These are phyloP conservation scores for Aplysina aerophoba DNA, from an alignment of 37 sponge, comb jelly and placozoan species.

Conservation along the genomic window DNA sequence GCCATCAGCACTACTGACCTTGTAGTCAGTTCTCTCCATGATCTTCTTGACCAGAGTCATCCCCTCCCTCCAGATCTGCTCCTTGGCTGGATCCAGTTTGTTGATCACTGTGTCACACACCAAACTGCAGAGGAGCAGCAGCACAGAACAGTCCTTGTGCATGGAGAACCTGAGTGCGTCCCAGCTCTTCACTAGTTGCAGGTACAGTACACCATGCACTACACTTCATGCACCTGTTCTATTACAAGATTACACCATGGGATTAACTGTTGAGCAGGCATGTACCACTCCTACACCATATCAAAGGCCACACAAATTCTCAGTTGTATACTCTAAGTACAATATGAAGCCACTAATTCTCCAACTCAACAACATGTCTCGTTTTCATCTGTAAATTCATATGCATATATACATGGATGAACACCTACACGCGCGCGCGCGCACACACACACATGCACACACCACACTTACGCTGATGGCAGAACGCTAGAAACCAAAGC, in stretches of 20 bases:
- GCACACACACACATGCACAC: too few species aligned
- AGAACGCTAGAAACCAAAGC: not conserved
- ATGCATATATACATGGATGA: too few species aligned
- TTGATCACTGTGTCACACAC: slow-evolving; percentile 60
- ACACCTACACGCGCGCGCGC: too few species aligned
- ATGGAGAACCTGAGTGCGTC: not conserved
- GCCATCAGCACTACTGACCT: slow-evolving; percentile 28
- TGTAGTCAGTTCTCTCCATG: slow-evolving; percentile 36
- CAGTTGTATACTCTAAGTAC: too few species aligned
- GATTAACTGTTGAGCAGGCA: too few species aligned
- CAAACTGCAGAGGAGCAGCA: slow-evolving; percentile 12
- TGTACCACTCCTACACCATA: too few species aligned
- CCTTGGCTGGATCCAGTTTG: slow-evolving; percentile 42
- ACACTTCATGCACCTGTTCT: too few species aligned
- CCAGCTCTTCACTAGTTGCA: not conserved
- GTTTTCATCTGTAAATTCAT: not conserved
- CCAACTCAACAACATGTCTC: too few species aligned
- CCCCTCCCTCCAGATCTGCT: slow-evolving; percentile 57
- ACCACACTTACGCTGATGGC: not conserved
- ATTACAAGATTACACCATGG: not conserved
- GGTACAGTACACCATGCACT: not conserved
- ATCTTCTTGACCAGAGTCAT: slow-evolving; percentile 32
- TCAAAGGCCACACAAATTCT: too few species aligned
- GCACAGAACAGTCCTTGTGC: too few species aligned
- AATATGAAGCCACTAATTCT: too few species aligned